phyloP scores from a whole-genome alignment of 1,140 invertebrate species.

The Prorops nasuta region DNA sequence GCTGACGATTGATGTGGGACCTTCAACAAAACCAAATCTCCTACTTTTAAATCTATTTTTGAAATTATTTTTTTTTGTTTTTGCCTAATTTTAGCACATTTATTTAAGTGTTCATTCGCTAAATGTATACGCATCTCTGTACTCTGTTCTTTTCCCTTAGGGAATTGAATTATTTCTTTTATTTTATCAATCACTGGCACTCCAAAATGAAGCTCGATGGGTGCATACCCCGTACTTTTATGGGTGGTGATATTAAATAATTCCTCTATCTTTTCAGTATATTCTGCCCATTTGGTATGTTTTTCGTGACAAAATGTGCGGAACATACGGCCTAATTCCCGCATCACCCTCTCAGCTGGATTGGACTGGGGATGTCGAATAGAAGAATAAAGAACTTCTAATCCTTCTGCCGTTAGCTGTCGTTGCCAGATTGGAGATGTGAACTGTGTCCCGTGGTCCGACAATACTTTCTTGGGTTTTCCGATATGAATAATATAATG shows the following conservation, averaged over 20 bases:
- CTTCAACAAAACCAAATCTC: constrained; percentile 1
- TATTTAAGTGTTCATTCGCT: not conserved
- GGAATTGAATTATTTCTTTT: constrained; percentile 9
- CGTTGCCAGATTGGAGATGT: constrained; percentile 20
- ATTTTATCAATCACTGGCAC: constrained; percentile 18
- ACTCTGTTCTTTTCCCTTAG: not conserved
- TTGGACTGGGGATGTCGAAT: constrained; percentile 35
- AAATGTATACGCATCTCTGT: not conserved
- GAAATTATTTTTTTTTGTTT: not conserved
- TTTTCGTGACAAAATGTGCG: constrained; percentile 22
- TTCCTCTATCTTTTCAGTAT: constrained; percentile 26
- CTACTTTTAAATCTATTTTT: not conserved
- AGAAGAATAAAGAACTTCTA: constrained; percentile 28
- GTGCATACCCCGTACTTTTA: constrained; percentile 34
- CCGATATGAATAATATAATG: constrained; percentile 27
- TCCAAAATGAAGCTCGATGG: constrained; percentile 41
- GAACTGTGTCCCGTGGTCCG: constrained; percentile 29
- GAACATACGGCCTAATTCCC: constrained; percentile 35
- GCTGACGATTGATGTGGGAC: constrained; percentile 1
- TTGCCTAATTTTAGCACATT: not conserved
- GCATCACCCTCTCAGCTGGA: constrained; percentile 34
- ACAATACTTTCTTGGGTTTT: constrained; percentile 15
- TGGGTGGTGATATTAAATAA: constrained; percentile 42
- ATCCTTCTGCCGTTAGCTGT: constrained; percentile 14
- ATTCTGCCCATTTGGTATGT: constrained; percentile 20